Evolutionary conservation across 2,797 vertebrate species (phyloP), one percentile per base, ranked within the genome.

Genomic region (Trachops cirrhosus): DNA sequence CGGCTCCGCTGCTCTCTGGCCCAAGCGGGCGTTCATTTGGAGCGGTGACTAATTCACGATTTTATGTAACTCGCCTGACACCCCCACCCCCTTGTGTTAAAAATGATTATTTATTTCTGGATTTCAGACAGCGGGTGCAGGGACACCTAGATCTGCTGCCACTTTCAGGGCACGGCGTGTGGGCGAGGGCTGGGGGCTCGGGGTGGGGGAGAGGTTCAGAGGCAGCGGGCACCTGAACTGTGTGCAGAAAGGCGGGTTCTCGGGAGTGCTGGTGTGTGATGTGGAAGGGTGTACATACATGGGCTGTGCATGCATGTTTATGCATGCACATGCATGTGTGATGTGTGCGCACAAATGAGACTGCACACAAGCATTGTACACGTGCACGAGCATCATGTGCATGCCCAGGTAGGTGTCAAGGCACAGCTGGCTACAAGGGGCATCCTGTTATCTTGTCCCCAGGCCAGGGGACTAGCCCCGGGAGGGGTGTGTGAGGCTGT

Each of bases 91-190:
- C 64, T 67, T 24, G 48, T 48, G 67, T 93, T 79, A 82, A 91
- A 96, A 90, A 89, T 64, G 79, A 93, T 82, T 74, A 93, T 89
- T 95, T 95, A 84, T 82, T 91, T 85, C 64, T 64, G 54, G 70
- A 71, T 88, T 93, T 85, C 71, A 74, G 70, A 89, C 48, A 64
- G 73, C 19, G 37, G 82, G 82, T 90, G 37, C 7, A 4, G 52
- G 77, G 64, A 89, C 59, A 79, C 50, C 37, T 37, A 29, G 39
- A 85, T 62, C 57, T n/a, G 52, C 46, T 37, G 46, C 71, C 26
- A 5, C 57, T 59, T 37, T 37, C 16, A 0, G 50, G 77, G 34
- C 48, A 18, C 24, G 14, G 10, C 2, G 57, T 12, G 32, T 5
- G 19, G 32, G n/a, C 8, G 9, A 29, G 19, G 2, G 21, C 15